A percentile compares a stretch with the other conserved stretches of the same genome.
phyloP scores from a whole-genome alignment of 2,797 vertebrate species.

The Odontamblyopus lacepedii region DNA sequence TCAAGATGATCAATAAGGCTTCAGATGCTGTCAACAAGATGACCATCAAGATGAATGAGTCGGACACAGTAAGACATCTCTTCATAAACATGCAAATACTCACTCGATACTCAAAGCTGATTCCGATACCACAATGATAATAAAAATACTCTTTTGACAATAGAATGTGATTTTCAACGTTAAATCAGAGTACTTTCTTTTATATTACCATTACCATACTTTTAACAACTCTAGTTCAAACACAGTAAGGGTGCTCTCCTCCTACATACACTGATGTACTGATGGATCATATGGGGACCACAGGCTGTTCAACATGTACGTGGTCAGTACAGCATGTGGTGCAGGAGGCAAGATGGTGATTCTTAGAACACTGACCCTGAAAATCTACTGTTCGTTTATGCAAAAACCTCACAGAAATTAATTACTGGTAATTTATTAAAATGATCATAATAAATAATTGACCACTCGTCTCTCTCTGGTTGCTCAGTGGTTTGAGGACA shows the following conservation, averaged over 20 bases:
- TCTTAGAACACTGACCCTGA: no score
- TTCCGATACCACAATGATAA: no score
- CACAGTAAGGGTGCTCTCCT: no score
- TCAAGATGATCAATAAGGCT: slow-evolving; percentile 97
- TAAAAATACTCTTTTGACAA: no score
- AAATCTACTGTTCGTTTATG: not conserved
- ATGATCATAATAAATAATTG: not conserved
- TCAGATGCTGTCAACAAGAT: slow-evolving; percentile 98
- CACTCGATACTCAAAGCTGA: no score
- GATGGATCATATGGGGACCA: not conserved
- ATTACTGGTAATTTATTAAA: no score
- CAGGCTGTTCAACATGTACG: not conserved
- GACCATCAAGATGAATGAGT: slow-evolving; percentile 99
- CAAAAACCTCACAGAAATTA: no score
- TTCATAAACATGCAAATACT: not conserved
- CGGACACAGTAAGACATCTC: slow-evolving; percentile 86
- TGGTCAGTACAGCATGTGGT: not conserved
- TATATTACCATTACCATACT: no score
- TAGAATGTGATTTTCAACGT: no score
- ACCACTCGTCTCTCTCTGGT: slow-evolving; percentile 7
- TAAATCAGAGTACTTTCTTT: no score
- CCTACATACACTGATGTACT: not conserved
- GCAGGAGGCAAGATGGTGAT: not conserved
- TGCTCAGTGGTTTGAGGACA: slow-evolving; percentile 97
- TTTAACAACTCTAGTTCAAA: no score